Conservation (phyloP, 2,888 invertebrate species). For the Crepidodera aurea region DNA sequence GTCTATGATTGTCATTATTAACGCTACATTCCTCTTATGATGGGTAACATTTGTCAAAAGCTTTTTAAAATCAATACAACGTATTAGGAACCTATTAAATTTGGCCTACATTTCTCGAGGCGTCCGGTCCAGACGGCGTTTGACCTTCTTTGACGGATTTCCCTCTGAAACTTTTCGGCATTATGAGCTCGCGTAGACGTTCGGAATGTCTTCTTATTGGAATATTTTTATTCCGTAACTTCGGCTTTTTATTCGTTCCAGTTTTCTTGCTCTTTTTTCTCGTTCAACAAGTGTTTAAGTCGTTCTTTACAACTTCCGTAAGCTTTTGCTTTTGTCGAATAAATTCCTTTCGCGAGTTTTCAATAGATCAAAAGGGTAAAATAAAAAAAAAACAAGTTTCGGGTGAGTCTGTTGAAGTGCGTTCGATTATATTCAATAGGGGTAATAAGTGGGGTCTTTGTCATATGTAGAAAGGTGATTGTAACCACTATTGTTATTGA, state of each 20-base stretch:
- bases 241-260: constrained; percentile 23
- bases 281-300: constrained; percentile 37
- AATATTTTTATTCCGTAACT: constrained; percentile 39
- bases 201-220: constrained; percentile 40
- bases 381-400: neutral
- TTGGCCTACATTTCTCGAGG: neutral
- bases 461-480: too few species aligned
- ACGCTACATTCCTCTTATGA: too few species aligned
- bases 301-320: constrained; percentile 22
- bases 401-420: neutral
- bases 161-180: constrained; percentile 5
- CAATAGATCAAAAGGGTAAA: neutral
- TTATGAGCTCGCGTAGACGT: neutral
- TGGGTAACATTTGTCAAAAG: too few species aligned
- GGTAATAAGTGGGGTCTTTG: neutral
- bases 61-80: too few species aligned
- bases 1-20: too few species aligned
- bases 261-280: constrained; percentile 20
- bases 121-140: constrained; percentile 10
- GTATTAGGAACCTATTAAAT: neutral
- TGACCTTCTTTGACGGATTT: constrained; percentile 6
- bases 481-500: too few species aligned
- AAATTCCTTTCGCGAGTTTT: neutral
- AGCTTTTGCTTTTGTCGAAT: constrained; percentile 5
- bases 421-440: neutral